Percentiles rank a stretch among this genome's conserved stretches.
phyloP scores from a whole-genome alignment of 2,113 vertebrate species.

The Sminthopsis crassicaudata region DNA sequence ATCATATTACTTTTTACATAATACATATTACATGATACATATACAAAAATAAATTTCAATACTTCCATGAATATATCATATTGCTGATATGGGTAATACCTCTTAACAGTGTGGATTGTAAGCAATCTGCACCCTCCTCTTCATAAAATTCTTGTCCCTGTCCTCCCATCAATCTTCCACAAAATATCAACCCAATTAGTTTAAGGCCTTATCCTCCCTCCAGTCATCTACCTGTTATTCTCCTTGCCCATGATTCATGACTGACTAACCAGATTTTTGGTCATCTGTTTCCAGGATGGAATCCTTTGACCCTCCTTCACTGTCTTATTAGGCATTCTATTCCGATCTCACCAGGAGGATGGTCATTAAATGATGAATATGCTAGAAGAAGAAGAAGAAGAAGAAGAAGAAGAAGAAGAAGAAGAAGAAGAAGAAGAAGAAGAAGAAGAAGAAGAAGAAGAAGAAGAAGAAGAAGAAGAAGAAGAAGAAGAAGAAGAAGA shows the following conservation, averaged over 20 bases:
- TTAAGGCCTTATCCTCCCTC: background rate
- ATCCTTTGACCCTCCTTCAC: background rate
- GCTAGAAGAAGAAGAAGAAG: too few species aligned
- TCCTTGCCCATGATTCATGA: background rate
- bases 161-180: background rate
- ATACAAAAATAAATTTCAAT: background rate
- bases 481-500: too few species aligned
- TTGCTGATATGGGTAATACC: background rate
- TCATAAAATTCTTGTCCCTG: background rate
- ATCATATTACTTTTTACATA: background rate
- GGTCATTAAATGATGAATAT: conserved; percentile 2
- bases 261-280: background rate
- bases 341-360: background rate
- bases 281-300: background rate
- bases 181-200: background rate
- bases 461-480: too few species aligned
- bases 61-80: background rate
- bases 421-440: too few species aligned
- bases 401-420: too few species aligned
- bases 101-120: background rate
- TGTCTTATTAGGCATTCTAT: background rate
- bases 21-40: too few species aligned
- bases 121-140: background rate
- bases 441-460: too few species aligned
- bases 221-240: background rate